These are phyloP conservation scores for Electrophaes corylata DNA, from an alignment of 2,888 invertebrate species.

Conservation along the genomic window DNA sequence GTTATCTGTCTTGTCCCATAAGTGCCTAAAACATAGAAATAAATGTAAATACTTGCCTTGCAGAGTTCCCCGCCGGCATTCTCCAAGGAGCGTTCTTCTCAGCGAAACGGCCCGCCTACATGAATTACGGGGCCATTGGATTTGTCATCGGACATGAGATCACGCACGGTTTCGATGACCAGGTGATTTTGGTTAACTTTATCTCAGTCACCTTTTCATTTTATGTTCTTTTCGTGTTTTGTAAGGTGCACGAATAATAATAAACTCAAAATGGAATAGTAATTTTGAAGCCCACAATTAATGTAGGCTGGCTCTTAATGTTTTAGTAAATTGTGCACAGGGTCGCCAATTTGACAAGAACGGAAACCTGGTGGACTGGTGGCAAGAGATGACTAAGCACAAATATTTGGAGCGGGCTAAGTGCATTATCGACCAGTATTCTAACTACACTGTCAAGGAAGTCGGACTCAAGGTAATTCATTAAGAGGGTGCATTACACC, in stretches of 20 bases:
- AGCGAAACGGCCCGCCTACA: slow-evolving; percentile 93
- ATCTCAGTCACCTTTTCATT: too few relatives aligned
- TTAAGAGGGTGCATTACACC: background rate
- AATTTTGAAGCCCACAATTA: too few relatives aligned
- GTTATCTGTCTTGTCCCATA: too few relatives aligned
- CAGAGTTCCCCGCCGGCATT: slow-evolving; percentile 97
- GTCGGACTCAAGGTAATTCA: slow-evolving; percentile 88
- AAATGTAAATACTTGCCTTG: background rate
- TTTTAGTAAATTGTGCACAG: slow-evolving; percentile 50
- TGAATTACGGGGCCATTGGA: slow-evolving; percentile 96
- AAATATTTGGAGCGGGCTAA: slow-evolving; percentile 93
- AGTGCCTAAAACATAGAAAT: too few relatives aligned
- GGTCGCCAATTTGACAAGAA: slow-evolving; percentile 96
- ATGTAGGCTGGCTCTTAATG: too few relatives aligned
- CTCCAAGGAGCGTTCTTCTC: slow-evolving; percentile 96
- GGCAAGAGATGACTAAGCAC: slow-evolving; percentile 92
- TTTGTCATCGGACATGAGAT: slow-evolving; percentile 97
- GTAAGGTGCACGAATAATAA: too few relatives aligned
- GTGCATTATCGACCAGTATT: slow-evolving; percentile 97
- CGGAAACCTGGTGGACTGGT: slow-evolving; percentile 97
- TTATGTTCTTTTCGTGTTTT: too few relatives aligned
- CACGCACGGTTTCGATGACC: slow-evolving; percentile 95
- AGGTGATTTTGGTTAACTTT: slow-evolving; percentile 65
- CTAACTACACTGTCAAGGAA: slow-evolving; percentile 93
- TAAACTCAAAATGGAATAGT: too few relatives aligned